Evolutionary conservation across 2,113 vertebrate genomes (phyloP).

Genomic region (Macquaria ambigua): DNA sequence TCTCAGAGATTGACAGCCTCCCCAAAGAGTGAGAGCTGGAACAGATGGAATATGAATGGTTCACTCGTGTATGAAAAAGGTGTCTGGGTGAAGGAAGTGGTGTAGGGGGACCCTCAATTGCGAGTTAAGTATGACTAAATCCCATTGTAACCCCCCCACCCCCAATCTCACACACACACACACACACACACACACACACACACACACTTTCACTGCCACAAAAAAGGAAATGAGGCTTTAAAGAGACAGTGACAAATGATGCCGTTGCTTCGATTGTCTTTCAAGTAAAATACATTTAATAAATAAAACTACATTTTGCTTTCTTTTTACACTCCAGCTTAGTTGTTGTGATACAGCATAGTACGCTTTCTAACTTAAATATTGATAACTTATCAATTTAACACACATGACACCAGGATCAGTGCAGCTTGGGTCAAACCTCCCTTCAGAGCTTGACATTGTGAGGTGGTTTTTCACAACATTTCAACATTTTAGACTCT

Average conservation of each 20-base stretch:
- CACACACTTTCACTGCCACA: conserved; percentile 21
- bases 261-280: conserved; percentile 8
- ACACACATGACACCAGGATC: background rate
- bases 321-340: background rate
- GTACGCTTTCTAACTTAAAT: no score
- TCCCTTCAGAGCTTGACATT: background rate
- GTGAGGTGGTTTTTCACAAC: no score
- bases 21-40: conserved; percentile 94
- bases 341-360: background rate
- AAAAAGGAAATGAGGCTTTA: conserved; percentile 42
- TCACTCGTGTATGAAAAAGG: conserved; percentile 95
- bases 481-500: no score
- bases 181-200: conserved; percentile 1
- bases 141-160: conserved; percentile 67
- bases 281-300: background rate
- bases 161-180: background rate
- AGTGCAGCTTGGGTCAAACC: no score
- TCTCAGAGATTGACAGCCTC: conserved; percentile 96
- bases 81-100: conserved; percentile 82
- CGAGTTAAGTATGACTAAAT: conserved; percentile 81
- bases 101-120: conserved; percentile 78
- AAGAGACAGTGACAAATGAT: conserved; percentile 49
- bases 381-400: background rate
- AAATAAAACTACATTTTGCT: background rate
- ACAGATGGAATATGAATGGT: conserved; percentile 99